phyloP scores from a whole-genome alignment of 2,113 vertebrate genomes.

The Galeopterus variegatus region DNA sequence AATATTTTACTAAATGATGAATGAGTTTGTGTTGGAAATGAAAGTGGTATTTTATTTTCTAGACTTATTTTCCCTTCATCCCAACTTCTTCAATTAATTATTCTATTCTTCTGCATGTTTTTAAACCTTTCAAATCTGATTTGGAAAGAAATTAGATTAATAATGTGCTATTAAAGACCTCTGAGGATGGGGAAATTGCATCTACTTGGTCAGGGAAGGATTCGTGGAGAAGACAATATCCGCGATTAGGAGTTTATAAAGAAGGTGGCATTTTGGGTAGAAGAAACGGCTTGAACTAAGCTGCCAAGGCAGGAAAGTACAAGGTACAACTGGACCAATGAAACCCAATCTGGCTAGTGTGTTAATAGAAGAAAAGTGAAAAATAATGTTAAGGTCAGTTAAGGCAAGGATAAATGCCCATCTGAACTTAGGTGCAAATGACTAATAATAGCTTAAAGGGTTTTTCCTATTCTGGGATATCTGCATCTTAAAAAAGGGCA shows the following conservation, averaged over 20 bases:
- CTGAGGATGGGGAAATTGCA: background rate
- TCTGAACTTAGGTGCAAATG: background rate
- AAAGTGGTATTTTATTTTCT: background rate
- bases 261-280: background rate
- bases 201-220: background rate
- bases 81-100: slow-evolving; percentile 17
- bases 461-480: background rate
- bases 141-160: slow-evolving; percentile 51
- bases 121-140: slow-evolving; percentile 39
- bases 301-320: background rate
- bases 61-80: slow-evolving; percentile 49
- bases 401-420: background rate
- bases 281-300: slow-evolving; percentile 13
- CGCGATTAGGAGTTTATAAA: background rate
- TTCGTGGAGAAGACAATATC: background rate
- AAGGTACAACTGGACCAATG: background rate
- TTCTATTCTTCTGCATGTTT: background rate
- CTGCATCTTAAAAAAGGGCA: background rate
- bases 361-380: background rate
- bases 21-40: background rate
- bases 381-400: background rate
- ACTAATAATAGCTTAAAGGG: background rate
- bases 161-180: background rate
- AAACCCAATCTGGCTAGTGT: background rate
- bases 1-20: background rate